Conservation (phyloP, 1,140 invertebrate genomes). For the Colletes latitarsis region DNA sequence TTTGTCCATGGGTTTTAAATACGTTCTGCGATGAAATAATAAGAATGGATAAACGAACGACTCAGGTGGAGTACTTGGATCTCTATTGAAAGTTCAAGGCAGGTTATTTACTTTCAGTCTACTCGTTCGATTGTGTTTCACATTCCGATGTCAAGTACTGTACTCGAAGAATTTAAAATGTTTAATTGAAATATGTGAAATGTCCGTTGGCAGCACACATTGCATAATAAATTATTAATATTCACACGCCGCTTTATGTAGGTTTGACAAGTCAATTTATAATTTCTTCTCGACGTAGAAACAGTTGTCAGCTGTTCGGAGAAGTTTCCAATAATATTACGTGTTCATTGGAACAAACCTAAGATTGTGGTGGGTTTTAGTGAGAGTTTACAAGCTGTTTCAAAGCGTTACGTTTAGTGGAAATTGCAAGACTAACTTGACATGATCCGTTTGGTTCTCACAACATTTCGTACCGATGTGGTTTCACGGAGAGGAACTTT, state of each 20-base stretch:
- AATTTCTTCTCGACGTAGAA: too few species aligned
- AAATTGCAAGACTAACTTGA: not conserved
- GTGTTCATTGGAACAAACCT: conserved; percentile 7
- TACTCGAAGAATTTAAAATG: too few species aligned
- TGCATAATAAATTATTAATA: too few species aligned
- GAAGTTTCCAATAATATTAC: not conserved
- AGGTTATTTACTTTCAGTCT: conserved; percentile 16
- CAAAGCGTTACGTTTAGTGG: not conserved
- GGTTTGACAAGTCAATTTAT: too few species aligned
- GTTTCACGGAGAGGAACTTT: not conserved
- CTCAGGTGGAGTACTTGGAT: too few species aligned
- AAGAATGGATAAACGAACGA: not conserved
- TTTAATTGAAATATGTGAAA: too few species aligned
- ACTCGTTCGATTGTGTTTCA: not conserved
- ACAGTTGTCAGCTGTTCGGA: too few species aligned
- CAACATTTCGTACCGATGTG: not conserved
- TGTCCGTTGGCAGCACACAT: too few species aligned
- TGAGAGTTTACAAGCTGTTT: conserved; percentile 1
- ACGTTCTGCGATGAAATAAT: not conserved
- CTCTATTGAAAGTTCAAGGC: conserved; percentile 1
- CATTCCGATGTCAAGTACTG: not conserved
- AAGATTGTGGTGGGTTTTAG: not conserved
- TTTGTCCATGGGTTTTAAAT: not conserved
- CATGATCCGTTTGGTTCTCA: not conserved
- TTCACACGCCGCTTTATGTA: too few species aligned